Evolutionary conservation across 2,113 vertebrate species (phyloP), one percentile per base, ranked within the genome.

Genomic region (Pteropus alecto): DNA sequence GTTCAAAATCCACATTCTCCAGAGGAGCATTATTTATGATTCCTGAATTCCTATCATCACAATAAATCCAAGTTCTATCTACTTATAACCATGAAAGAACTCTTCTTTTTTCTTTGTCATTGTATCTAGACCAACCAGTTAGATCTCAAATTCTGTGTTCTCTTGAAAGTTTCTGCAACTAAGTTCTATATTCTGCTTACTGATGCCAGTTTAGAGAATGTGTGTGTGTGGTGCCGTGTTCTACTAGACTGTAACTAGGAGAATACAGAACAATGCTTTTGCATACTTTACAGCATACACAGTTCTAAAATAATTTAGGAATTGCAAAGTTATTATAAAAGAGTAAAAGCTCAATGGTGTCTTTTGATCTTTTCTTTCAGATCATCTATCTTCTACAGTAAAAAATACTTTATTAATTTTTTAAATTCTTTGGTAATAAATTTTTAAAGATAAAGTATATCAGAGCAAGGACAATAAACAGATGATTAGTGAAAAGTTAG

Each of bases 21-120:
- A 90, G 61, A 95, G 70, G 85, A 77, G 48, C 60, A 68, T 60
- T 90, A 77, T 61, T 95, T 95, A 77, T 51, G 48, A 35, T 68
- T 67, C 60, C 48, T 77, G 51, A 87, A 46, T 46, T 76, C 24
- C 68, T 70, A 48, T 35, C 30, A 61, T 68, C 38, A 68, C 30
- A 70, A 38, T 30, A 28, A 12, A 86, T 21, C 28, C 60, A 48
- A 48, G 30, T 26, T 77, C 48, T n/a, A 71, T 22, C 56, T 46
- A 92, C 41, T 76, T 67, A 43, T 4, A 87, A 86, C 38, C 61
- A 60, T 35, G 11, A 78, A 46, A 35, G 30, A 78, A 86, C 21
- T 63, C 54, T 81, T 90, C 12, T 60, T 22, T 92, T 92, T 67
- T 28, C 63, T 81, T 70, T 93, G 81, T 13, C 65, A 85, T 46